Evolutionary conservation across 2,797 vertebrate genomes (phyloP), one percentile per base, ranked within the genome.

Genomic region (Acipenser oxyrinchus): DNA sequence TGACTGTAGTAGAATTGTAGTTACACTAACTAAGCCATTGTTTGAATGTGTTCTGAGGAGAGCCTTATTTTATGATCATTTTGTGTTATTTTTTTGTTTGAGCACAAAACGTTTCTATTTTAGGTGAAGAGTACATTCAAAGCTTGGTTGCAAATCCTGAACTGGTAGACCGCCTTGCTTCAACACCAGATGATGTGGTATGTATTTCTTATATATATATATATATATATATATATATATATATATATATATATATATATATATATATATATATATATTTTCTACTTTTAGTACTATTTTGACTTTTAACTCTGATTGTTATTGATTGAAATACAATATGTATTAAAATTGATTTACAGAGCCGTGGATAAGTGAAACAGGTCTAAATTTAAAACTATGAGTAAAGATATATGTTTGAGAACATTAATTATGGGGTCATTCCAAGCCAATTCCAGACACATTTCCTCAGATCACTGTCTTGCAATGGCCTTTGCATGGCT

Each of bases 71-170:
- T 53, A 9, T 64, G 13, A 10, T 64, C 9, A 51, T 49, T n/a
- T 58, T 10, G 4, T 13, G 23, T 37, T 58, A 6, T 58, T 7
- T 18, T 15, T 51, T 69, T 57, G 18, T n/a, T 11, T 58, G 15
- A 6, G 12, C 55, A 51, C 1, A 48, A 48, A 10, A 0, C 12
- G 23, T 49, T 48, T 51, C 0, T 11, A 23, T 67, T 72, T 9
- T 62, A 99, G 97, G 90, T 88, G 97, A 98, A 72, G 95, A 99
- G 64, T 99, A 99, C 69, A 76, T 99, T 73, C 97, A 93, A 82
- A 94, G 95, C 81, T 86, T 99, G 67, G 84, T 80, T 71, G 93
- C 86, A 9, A 95, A 96, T 70, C 95, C 96, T 13, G 95, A 98
- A 73, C 94, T 99, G 74, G 82, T 97, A 73, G 96, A 99, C 82